Evolutionary conservation across 2,888 invertebrate species (phyloP).

Genomic region (Piscicola geometra): DNA sequence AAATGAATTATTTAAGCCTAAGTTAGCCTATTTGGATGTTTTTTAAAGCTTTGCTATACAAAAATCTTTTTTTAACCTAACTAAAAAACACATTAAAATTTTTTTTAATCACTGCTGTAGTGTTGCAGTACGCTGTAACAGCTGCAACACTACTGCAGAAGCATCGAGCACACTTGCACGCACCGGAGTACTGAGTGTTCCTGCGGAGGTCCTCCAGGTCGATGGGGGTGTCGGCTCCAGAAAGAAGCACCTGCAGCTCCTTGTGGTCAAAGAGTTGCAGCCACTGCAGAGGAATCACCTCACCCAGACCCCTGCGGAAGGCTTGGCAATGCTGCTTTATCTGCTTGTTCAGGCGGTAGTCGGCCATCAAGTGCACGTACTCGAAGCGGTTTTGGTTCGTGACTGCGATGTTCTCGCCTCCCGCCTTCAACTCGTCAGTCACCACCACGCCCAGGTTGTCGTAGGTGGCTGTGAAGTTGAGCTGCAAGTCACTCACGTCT

Average conservation of each 20-base stretch:
- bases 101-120: too few species aligned
- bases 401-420: conserved; percentile 83
- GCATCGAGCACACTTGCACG: too few species aligned
- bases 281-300: conserved; percentile 87
- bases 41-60: too few species aligned
- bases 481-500: conserved; percentile 74
- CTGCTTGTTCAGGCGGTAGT: conserved; percentile 81
- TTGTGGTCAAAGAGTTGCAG: conserved; percentile 87
- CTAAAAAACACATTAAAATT: too few species aligned
- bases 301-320: conserved; percentile 81
- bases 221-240: conserved; percentile 88
- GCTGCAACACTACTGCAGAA: too few species aligned
- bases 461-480: conserved; percentile 86
- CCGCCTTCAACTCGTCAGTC: conserved; percentile 81
- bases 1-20: too few species aligned
- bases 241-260: conserved; percentile 91
- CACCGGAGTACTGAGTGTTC: conserved; percentile 84
- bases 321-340: conserved; percentile 75
- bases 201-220: conserved; percentile 80
- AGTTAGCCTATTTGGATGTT: too few species aligned
- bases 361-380: conserved; percentile 91
- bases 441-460: conserved; percentile 60
- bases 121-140: too few species aligned
- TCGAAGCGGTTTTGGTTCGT: conserved; percentile 87
- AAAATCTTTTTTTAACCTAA: too few species aligned